Evolutionary conservation across 2,888 invertebrate genomes (phyloP).

Genomic region (Lasiommata megera): DNA sequence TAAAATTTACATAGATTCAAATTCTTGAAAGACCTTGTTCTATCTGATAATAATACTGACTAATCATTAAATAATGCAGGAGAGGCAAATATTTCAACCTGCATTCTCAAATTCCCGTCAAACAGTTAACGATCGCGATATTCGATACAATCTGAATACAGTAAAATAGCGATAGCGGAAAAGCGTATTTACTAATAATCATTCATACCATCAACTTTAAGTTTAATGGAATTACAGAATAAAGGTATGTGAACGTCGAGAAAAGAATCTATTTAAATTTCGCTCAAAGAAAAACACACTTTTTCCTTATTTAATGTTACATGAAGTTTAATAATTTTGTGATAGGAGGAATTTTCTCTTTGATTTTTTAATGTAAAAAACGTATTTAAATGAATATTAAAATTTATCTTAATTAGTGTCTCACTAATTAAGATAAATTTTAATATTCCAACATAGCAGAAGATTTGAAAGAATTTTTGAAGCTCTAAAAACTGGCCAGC

Average conservation of each 20-base stretch:
- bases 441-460: background rate
- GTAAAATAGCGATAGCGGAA: slow-evolving; percentile 48
- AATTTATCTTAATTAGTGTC: too few species aligned
- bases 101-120: slow-evolving; percentile 59
- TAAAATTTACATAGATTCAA: background rate
- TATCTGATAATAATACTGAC: slow-evolving; percentile 16
- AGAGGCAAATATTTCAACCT: slow-evolving; percentile 43
- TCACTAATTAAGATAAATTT: too few species aligned
- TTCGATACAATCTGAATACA: slow-evolving; percentile 50
- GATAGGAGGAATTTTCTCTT: too few species aligned
- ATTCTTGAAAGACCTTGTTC: background rate
- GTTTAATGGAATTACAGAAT: slow-evolving; percentile 5
- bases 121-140: slow-evolving; percentile 57
- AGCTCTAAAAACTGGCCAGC: background rate
- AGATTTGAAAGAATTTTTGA: background rate
- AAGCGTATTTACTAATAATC: slow-evolving; percentile 57
- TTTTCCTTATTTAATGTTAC: slow-evolving; percentile 58
- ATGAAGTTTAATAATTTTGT: too few species aligned
- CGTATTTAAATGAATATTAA: too few species aligned
- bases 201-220: slow-evolving; percentile 38
- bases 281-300: slow-evolving; percentile 38
- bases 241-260: slow-evolving; percentile 27
- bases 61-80: slow-evolving; percentile 27
- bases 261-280: slow-evolving; percentile 39
- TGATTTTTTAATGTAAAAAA: too few species aligned